Evolutionary conservation across 2,888 invertebrate species (phyloP).

Genomic region (Amblyjoppa proteus): DNA sequence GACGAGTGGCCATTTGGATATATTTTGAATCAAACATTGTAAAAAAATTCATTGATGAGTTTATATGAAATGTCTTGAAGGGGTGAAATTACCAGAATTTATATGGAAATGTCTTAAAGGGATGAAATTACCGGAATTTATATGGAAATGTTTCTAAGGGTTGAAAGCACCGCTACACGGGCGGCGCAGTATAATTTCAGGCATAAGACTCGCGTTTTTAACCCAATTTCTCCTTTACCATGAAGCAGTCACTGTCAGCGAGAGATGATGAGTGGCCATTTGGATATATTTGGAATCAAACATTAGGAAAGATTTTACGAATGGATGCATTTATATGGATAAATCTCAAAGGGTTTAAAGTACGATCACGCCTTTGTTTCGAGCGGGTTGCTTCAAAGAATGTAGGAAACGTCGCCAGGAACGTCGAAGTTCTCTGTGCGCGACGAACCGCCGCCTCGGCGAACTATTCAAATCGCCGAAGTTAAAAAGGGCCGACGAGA

Average conservation of each 20-base stretch:
- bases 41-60: not conserved
- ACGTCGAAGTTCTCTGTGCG: constrained; percentile 28
- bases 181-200: too few species aligned
- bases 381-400: not conserved
- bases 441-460: constrained; percentile 3
- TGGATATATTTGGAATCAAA: not conserved
- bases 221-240: not conserved
- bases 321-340: not conserved
- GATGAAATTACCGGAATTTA: too few species aligned
- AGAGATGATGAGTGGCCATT: not conserved
- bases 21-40: not conserved
- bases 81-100: not conserved
- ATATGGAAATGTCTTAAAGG: not conserved
- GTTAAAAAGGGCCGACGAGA: constrained; percentile 11
- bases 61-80: not conserved
- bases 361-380: not conserved
- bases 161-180: too few species aligned
- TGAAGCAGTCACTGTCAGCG: not conserved
- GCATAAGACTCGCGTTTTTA: not conserved
- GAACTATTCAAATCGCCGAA: constrained; percentile 11
- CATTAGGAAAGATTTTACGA: not conserved
- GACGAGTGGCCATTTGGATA: not conserved
- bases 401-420: constrained; percentile 18
- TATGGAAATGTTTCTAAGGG: too few species aligned
- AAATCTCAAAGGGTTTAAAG: not conserved